phyloP scores from a whole-genome alignment of 2,113 vertebrate species.

The Gadus chalcogrammus region DNA sequence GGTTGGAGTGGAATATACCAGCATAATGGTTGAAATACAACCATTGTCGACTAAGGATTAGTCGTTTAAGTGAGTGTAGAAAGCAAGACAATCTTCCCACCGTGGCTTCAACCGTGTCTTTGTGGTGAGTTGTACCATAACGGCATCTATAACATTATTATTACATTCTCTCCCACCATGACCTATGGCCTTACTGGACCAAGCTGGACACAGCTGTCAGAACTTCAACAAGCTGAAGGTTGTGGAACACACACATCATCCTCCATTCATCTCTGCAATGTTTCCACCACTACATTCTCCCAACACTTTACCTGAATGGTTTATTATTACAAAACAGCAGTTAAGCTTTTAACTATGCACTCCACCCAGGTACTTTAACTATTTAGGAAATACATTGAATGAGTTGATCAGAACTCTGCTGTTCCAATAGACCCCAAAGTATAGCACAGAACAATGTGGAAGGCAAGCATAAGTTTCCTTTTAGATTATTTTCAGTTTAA shows the following conservation, averaged over 20 bases:
- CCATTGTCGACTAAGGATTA: conserved; percentile 42
- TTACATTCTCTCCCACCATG: conserved; percentile 45
- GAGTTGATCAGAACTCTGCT: conserved; percentile 8
- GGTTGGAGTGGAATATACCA: too few species aligned
- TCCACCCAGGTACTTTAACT: conserved; percentile 42
- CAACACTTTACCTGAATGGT: conserved; percentile 32
- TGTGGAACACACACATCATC: conserved; percentile 29
- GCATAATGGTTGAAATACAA: too few species aligned
- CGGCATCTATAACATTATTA: conserved; percentile 46
- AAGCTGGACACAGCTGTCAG: conserved; percentile 42
- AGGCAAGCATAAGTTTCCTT: too few species aligned
- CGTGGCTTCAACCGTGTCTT: conserved; percentile 24
- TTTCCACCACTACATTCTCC: conserved; percentile 59
- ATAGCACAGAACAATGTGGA: too few species aligned
- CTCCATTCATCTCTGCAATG: conserved; percentile 35
- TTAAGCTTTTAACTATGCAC: conserved; percentile 13
- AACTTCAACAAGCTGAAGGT: conserved; percentile 11
- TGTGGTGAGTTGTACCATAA: conserved; percentile 47
- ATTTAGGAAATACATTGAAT: conserved; percentile 13
- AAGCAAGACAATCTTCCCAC: conserved; percentile 39
- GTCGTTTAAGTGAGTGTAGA: conserved; percentile 20
- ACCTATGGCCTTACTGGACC: conserved; percentile 18
- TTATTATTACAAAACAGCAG: conserved; percentile 17
- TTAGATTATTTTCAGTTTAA: too few species aligned
- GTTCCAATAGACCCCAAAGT: conserved; percentile 3